A percentile compares a stretch with the other conserved stretches of the same genome.
Conservation (phyloP, 1,140 invertebrate species). For the Geopemphigus sp. region DNA sequence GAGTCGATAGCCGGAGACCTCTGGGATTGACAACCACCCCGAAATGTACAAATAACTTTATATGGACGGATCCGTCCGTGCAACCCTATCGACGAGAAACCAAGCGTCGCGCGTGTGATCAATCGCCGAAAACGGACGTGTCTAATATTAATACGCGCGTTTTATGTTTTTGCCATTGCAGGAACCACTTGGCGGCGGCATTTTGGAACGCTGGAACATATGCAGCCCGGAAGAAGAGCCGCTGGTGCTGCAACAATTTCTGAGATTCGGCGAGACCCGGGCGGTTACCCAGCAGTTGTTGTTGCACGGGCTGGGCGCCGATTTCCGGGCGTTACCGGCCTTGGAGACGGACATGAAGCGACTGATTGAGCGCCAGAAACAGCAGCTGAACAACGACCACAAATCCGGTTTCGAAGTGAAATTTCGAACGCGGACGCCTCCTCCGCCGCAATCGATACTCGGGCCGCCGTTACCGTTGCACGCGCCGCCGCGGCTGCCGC, state of each 20-base stretch:
- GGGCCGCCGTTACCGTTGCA: conserved; percentile 40
- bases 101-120: too few species aligned
- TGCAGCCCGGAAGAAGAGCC: conserved; percentile 81
- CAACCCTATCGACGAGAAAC: too few species aligned
- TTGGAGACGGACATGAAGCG: conserved; percentile 62
- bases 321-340: conserved; percentile 54
- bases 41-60: conserved; percentile 2
- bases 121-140: neutral
- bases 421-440: conserved; percentile 32
- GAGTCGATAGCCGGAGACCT: neutral
- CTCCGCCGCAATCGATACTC: conserved; percentile 47
- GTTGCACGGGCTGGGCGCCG: conserved; percentile 56
- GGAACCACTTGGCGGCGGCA: conserved; percentile 68
- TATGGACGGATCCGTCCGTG: neutral
- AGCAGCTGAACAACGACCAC: conserved; percentile 25
- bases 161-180: conserved; percentile 55
- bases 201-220: conserved; percentile 79
- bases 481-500: neutral
- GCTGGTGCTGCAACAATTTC: conserved; percentile 80
- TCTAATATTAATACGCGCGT: too few species aligned
- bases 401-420: conserved; percentile 24
- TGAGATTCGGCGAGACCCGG: conserved; percentile 79
- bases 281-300: conserved; percentile 77
- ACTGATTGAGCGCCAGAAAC: conserved; percentile 46
- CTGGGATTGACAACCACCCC: conserved; percentile 33